These are phyloP conservation scores for Oxystoma pomonae DNA, from an alignment of 2,888 invertebrate genomes.

Conservation along the genomic window DNA sequence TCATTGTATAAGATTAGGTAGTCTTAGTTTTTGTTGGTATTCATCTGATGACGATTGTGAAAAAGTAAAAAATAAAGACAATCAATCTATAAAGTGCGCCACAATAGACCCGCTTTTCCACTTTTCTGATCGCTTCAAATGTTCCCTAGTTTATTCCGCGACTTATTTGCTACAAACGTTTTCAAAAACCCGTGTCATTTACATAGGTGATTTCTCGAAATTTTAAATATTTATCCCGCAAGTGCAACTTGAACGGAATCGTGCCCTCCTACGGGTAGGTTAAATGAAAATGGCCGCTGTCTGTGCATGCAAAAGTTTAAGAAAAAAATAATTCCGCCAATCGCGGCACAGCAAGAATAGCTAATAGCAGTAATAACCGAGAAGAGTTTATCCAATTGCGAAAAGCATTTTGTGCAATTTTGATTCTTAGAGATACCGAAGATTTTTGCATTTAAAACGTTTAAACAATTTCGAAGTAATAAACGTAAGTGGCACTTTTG, in stretches of 20 bases:
- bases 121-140: not conserved
- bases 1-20: too few relatives aligned
- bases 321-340: not conserved
- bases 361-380: not conserved
- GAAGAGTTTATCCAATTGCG: not conserved
- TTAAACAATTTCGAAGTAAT: not conserved
- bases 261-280: not conserved
- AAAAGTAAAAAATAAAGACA: too few relatives aligned
- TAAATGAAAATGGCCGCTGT: not conserved
- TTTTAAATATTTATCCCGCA: not conserved
- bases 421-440: not conserved
- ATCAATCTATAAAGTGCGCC: too few relatives aligned
- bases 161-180: not conserved
- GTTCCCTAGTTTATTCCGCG: not conserved
- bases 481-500: not conserved
- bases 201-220: not conserved
- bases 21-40: too few relatives aligned
- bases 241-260: not conserved
- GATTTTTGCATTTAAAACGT: not conserved
- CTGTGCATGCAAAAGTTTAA: not conserved
- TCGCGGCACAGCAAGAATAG: not conserved
- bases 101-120: too few relatives aligned
- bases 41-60: too few relatives aligned
- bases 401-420: not conserved
- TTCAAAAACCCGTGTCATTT: not conserved